Evolutionary conservation across 2,888 invertebrate genomes (phyloP), one percentile per base, ranked within the genome.

Genomic region (Amaurobius ferox): DNA sequence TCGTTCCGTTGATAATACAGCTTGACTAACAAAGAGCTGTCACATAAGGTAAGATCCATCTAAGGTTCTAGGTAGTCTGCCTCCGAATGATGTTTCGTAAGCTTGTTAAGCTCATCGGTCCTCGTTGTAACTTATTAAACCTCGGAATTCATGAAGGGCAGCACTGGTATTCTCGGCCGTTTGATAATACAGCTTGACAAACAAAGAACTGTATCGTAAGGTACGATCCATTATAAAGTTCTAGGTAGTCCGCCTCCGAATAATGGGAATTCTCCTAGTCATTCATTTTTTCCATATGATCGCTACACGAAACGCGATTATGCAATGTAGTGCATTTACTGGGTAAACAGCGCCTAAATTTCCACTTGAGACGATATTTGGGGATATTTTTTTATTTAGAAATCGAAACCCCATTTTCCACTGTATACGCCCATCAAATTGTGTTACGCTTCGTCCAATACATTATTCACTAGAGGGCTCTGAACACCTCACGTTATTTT

Each of bases 71-170:
- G n/a, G n/a, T n/a, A n/a, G n/a, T n/a, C n/a, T n/a, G n/a, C n/a
- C n/a, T n/a, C n/a, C n/a, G n/a, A n/a, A n/a, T n/a, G n/a, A 55
- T 55, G 55, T 55, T 55, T 55, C 55, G 19, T 55, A 55, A 55
- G 23, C 3, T 55, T 55, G n/a, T n/a, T n/a, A 55, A 7, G 55
- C 55, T 13, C 55, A 55, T 55, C 23, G 55, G 23, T 55, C 55
- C 16, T 55, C 13, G 5, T 55, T 13, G 23, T 13, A 55, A 55
- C 16, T 35, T 61, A n/a, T 64, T 30, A 64, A 64, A 23, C 6
- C 9, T 2, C 44, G 44, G 16, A 44, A 44, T 44, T 44, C 44
- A 55, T 16, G 23, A 55, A 55, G 55, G 55, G 23, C 23, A 44
- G 23, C 23, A 55, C n/a, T 55, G 23, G 55, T 11, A 55, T 55